These are phyloP conservation scores for Phaenicophaeus curvirostris DNA, from an alignment of 2,797 vertebrate genomes.

Conservation along the genomic window DNA sequence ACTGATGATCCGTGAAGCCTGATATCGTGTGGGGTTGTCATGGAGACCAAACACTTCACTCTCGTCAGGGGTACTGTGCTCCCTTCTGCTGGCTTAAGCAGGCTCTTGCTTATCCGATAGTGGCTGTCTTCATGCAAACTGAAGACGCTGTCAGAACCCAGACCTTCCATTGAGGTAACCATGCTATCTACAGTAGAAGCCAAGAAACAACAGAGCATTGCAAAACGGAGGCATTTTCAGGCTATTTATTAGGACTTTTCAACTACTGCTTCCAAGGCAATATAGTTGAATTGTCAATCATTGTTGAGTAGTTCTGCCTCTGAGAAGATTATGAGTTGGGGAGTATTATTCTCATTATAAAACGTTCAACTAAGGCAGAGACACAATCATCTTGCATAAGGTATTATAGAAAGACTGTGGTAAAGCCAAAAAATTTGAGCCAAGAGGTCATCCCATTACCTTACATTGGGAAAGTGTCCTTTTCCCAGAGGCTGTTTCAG, in stretches of 20 bases:
- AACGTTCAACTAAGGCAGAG: not conserved
- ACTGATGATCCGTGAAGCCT: slow-evolving; percentile 93
- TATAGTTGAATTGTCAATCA: not conserved
- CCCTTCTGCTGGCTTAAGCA: slow-evolving; percentile 95
- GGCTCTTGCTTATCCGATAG: slow-evolving; percentile 94
- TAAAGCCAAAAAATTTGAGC: not conserved
- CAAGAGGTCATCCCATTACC: not conserved
- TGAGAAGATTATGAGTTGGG: not conserved
- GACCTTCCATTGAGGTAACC: slow-evolving; percentile 91
- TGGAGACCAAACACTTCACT: slow-evolving; percentile 98
- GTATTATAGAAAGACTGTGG: not conserved
- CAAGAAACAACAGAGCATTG: slow-evolving; percentile 30
- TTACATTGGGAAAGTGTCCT: no score
- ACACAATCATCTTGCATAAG: accelerated
- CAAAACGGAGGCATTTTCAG: not conserved
- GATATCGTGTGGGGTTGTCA: slow-evolving; percentile 99
- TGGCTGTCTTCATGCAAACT: slow-evolving; percentile 91
- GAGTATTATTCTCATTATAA: not conserved
- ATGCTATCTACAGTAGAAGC: slow-evolving; percentile 84
- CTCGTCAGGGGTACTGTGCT: slow-evolving; percentile 96
- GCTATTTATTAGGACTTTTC: not conserved
- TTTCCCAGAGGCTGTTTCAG: not conserved
- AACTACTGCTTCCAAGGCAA: not conserved
- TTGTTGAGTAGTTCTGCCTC: not conserved
- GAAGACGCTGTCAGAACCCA: slow-evolving; percentile 93